Evolutionary conservation across 2,113 vertebrate genomes (phyloP).

Genomic region (Dryoscopus gambensis): DNA sequence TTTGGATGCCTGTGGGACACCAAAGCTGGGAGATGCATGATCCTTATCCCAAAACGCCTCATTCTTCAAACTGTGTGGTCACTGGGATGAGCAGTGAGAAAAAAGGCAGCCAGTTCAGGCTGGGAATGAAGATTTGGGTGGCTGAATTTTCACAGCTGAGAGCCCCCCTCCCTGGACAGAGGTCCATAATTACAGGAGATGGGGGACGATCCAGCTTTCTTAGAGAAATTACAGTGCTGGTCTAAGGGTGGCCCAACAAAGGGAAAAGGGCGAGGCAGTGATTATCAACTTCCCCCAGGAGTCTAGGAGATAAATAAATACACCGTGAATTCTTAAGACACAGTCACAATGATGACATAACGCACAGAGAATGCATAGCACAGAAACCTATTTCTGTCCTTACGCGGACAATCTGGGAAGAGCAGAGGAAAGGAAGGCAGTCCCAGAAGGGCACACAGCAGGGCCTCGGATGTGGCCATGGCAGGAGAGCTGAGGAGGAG

Average conservation of each 20-base stretch:
- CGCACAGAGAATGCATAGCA: neutral
- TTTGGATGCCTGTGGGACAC: neutral
- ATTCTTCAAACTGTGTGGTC: neutral
- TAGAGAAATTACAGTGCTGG: neutral
- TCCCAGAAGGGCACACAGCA: fast-evolving
- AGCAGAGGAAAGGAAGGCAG: neutral
- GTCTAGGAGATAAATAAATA: neutral
- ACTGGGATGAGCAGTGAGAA: neutral
- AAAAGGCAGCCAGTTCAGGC: fast-evolving
- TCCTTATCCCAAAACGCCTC: neutral
- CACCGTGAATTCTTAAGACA: neutral
- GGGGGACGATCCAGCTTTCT: neutral
- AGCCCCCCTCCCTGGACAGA: neutral
- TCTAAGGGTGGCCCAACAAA: fast-evolving
- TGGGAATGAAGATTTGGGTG: neutral
- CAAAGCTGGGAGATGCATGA: neutral
- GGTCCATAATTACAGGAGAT: neutral
- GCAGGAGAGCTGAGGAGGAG: neutral
- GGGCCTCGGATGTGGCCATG: neutral
- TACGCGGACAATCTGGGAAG: neutral
- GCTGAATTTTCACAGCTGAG: neutral
- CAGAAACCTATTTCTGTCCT: neutral
- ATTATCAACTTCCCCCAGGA: neutral
- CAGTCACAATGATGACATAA: neutral
- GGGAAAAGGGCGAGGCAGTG: neutral